Evolutionary conservation across 1,140 invertebrate genomes (phyloP), one percentile per base, ranked within the genome.

Genomic region (Trissolcus basalis): DNA sequence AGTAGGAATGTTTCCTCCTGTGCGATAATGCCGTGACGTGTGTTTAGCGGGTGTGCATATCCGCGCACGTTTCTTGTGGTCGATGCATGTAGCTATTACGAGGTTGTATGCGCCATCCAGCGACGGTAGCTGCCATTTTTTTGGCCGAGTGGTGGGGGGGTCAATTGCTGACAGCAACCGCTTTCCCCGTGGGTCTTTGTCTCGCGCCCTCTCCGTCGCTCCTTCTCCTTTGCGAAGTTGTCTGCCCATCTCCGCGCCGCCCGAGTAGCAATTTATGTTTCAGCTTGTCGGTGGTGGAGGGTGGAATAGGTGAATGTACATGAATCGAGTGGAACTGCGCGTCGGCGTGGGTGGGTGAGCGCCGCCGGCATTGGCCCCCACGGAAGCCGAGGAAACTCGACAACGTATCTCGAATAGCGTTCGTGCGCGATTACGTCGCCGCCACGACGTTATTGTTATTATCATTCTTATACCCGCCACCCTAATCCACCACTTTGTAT

Each of bases 141-240:
- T 85, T 82, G 80, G 19, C 13, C 7, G 33, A 9, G 13, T 82
- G 61, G 68, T 64, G 74, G 83, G 78, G 79, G 83, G 80, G 78
- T 83, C 83, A 82, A 83, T 86, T 82, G 85, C 85, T 86, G 85
- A 86, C 85, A 86, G 85, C 77, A 80, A 82, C 64, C 78, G 82
- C 81, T 85, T 81, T 86, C 70, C 82, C 27, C 19, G 19, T 27
- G 19, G 19, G 19, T 27, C 19, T 6, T 27, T 27, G 19, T 27
- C 19, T 48, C 59, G 13, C 49, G 27, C 43, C 11, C 7, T 14
- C 56, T 65, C 33, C 14, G 7, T 58, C 48, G 8, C 61, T 41
- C 63, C 15, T 11, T n/a, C 41, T 47, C 60, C 50, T 48, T 50
- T 47, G 36, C 13, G 43, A 59, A 36, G 58, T 47, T 43, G 32